Percentiles rank a stretch among this genome's conserved stretches.
These are phyloP conservation scores for Bombus sylvicola DNA, from an alignment of 1,140 invertebrate genomes.

Conservation along the genomic window DNA sequence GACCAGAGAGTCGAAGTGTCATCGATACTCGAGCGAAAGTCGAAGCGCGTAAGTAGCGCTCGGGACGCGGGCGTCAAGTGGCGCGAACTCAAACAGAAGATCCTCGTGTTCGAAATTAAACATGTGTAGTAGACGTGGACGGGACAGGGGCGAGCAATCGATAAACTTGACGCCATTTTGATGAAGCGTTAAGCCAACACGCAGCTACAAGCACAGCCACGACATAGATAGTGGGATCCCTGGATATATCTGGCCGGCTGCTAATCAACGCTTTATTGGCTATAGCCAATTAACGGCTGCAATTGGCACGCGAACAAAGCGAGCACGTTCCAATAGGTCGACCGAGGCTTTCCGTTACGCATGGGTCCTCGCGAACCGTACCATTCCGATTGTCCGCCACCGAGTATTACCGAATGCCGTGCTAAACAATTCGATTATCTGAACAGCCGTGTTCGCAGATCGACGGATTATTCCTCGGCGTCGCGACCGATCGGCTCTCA, in stretches of 20 bases:
- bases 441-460: constrained; percentile 52
- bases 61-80: constrained; percentile 17
- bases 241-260: constrained; percentile 66
- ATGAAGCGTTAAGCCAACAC: constrained; percentile 59
- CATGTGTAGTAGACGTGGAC: constrained; percentile 26
- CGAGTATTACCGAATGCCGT: constrained; percentile 64
- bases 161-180: constrained; percentile 61
- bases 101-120: constrained; percentile 34
- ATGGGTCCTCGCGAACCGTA: constrained; percentile 28
- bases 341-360: constrained; percentile 64
- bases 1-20: neutral
- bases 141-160: constrained; percentile 17
- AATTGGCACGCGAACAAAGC: constrained; percentile 77
- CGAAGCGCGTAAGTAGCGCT: too few relatives aligned
- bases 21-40: neutral
- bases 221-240: constrained; percentile 60
- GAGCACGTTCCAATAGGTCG: constrained; percentile 67
- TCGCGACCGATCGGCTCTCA: constrained; percentile 2
- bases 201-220: constrained; percentile 46
- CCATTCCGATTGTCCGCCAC: constrained; percentile 34
- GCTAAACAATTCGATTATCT: constrained; percentile 73
- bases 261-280: constrained; percentile 79
- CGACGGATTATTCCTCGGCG: constrained; percentile 47
- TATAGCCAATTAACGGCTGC: constrained; percentile 79
- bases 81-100: constrained; percentile 33